Evolutionary conservation across 1,140 invertebrate genomes (phyloP).

Genomic region (Homarus americanus): DNA sequence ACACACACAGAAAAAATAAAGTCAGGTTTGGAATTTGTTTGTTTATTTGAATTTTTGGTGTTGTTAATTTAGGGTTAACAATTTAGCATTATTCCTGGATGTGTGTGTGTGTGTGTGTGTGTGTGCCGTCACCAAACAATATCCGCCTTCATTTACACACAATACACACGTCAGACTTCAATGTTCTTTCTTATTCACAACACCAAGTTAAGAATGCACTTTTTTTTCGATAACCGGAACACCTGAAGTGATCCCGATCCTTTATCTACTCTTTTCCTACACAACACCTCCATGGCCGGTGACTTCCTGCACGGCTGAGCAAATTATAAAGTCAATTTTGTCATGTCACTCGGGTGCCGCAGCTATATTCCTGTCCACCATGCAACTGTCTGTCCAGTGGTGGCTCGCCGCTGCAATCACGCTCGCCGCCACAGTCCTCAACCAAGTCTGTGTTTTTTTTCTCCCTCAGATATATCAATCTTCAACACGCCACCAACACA

Average conservation of each 20-base stretch:
- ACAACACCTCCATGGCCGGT: background rate
- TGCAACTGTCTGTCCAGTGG: too few relatives aligned
- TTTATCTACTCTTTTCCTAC: background rate
- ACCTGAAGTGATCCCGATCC: background rate
- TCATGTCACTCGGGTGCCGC: background rate
- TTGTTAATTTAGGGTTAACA: too few relatives aligned
- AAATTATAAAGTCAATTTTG: background rate
- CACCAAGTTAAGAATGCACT: too few relatives aligned
- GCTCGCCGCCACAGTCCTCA: too few relatives aligned
- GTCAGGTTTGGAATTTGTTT: too few relatives aligned
- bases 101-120: slow-evolving; percentile 22
- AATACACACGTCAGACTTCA: background rate
- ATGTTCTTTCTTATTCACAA: too few relatives aligned
- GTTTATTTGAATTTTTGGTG: too few relatives aligned
- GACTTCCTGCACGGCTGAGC: background rate
- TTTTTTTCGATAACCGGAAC: background rate
- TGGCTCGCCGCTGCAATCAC: too few relatives aligned
- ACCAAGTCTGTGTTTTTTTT: too few relatives aligned
- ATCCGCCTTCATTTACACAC: background rate
- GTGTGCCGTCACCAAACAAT: background rate
- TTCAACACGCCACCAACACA: too few relatives aligned
- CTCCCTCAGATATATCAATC: too few relatives aligned
- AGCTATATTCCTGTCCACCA: background rate
- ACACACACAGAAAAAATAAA: too few relatives aligned
- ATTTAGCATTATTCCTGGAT: background rate